Base-by-base conservation (phyloP, 2,888 invertebrate species). In the Xylota sylvarum region DNA sequence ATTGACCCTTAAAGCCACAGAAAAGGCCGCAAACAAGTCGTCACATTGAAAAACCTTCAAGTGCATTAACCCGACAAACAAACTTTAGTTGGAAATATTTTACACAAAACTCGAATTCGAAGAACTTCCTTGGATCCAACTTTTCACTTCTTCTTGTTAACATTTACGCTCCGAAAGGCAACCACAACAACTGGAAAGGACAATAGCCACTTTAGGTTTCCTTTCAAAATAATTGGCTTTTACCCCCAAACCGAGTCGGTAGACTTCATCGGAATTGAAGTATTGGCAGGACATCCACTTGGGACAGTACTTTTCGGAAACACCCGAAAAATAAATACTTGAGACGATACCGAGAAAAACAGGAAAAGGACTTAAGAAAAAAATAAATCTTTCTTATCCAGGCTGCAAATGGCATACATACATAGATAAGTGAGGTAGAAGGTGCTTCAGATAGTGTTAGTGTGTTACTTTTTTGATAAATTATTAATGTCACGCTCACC, bases 181-280 rank as follows among this genome's bases (percentile, higher is more conserved):
- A 62, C 17, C 62, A 62, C 52, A 52, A 40, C n/a, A 52, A 52
- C 30, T 52, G 40, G 73, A 73, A 62, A 52, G 52, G 62, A 64
- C 40, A 73, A 73, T 62, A 40, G 19, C 62, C 62, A 73, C 73
- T 73, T 73, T 32, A 40, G 52, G 62, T 52, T 73, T 52, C 62
- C 73, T 62, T 73, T 62, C 50, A 52, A 40, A 62, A 52, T 73
- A 62, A 73, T 30, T 73, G 40, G 30, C 73, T 52, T 40, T 30
- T 23, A 60, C 35, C 40, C 32, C 19, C 23, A 40, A 23, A 23
- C 23, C 3, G n/a, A 43, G 46, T 48, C 48, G 32, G 58, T 46
- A 23, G 23, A 46, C 46, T 19, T 52, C 14, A 30, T 37, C 30
- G 27, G n/a, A 40, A 62, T 52, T 27, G n/a, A 40, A 4, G 17